Evolutionary conservation across 2,797 vertebrate species (phyloP).

Genomic region (Enteromius unitaeniatus): DNA sequence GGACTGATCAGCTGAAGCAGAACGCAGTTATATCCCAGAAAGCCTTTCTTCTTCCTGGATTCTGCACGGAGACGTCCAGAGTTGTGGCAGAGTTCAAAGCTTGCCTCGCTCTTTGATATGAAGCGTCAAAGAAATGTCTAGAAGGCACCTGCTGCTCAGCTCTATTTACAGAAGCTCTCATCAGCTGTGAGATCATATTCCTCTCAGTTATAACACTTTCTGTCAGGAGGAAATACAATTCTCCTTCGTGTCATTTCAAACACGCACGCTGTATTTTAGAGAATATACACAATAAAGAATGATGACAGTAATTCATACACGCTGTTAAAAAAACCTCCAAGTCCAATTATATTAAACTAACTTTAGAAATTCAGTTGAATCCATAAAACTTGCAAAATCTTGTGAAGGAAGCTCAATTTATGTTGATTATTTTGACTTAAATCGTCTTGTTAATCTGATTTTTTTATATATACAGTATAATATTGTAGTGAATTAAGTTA

Average conservation of each 20-base stretch:
- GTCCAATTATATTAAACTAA: neutral
- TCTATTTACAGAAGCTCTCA: conserved; percentile 33
- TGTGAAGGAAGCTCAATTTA: too few relatives aligned
- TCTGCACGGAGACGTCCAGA: neutral
- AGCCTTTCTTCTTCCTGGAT: neutral
- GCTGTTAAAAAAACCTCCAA: neutral
- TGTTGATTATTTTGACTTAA: too few relatives aligned
- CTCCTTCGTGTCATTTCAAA: neutral
- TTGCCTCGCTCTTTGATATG: conserved; percentile 61
- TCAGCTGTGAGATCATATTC: conserved; percentile 5
- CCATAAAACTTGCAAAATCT: too few relatives aligned
- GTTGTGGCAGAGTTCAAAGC: conserved; percentile 65
- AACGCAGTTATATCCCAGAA: neutral
- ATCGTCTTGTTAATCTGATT: too few relatives aligned
- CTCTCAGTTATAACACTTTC: neutral
- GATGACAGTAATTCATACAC: neutral
- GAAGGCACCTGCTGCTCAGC: conserved; percentile 39
- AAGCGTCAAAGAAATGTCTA: conserved; percentile 52
- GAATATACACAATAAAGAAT: neutral
- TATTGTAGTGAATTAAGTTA: too few relatives aligned
- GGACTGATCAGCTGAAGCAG: neutral
- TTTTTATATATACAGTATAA: too few relatives aligned
- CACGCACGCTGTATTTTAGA: too few relatives aligned
- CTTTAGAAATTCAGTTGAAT: neutral
- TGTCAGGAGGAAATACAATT: conserved; percentile 17